Percentiles rank a stretch among this genome's conserved stretches.
These are phyloP conservation scores for Pavo muticus DNA, from an alignment of 2,113 vertebrate species.

Conservation along the genomic window DNA sequence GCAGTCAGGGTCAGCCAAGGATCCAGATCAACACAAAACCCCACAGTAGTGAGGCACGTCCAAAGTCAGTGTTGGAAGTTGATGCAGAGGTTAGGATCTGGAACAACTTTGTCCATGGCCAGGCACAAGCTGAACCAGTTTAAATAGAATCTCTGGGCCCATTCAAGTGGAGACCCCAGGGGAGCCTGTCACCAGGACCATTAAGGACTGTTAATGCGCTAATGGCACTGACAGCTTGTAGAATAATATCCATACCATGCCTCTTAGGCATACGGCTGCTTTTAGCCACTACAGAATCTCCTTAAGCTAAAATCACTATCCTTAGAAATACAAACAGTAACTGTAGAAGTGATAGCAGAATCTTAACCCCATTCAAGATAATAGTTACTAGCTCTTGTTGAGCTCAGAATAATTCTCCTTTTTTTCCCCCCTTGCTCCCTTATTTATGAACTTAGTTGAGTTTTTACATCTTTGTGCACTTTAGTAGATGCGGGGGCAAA, in stretches of 20 bases:
- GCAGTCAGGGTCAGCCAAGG: background rate
- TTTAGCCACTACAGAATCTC: background rate
- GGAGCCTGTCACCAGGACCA: background rate
- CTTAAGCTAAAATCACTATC: background rate
- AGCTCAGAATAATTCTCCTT: background rate
- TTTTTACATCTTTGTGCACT: background rate
- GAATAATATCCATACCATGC: background rate
- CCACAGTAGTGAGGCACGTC: background rate
- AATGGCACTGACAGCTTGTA: background rate
- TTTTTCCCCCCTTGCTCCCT: background rate
- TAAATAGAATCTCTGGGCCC: background rate
- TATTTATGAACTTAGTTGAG: background rate
- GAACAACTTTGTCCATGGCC: background rate
- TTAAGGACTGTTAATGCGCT: no score
- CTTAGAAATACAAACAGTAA: background rate
- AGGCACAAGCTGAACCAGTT: background rate
- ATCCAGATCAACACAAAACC: background rate
- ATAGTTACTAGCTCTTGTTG: background rate
- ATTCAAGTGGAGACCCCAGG: background rate
- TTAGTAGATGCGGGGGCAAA: background rate
- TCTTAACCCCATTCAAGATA: background rate
- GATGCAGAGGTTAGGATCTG: background rate
- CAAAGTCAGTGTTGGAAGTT: background rate
- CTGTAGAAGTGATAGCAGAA: background rate
- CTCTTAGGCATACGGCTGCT: fast-evolving